Evolutionary conservation across 2,797 vertebrate genomes (phyloP).

Genomic region (Limnodromus scolopaceus): DNA sequence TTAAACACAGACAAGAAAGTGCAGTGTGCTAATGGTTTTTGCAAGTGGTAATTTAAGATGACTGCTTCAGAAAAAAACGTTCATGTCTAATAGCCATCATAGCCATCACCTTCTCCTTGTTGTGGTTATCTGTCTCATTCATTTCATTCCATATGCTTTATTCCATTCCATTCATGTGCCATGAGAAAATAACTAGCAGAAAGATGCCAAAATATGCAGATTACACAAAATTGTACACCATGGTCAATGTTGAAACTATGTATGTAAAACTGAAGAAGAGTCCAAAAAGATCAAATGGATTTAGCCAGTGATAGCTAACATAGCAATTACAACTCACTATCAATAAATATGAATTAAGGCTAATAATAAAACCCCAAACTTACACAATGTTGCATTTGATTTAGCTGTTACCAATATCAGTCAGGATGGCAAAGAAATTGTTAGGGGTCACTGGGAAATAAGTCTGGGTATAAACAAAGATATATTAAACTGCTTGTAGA

Average conservation of each 20-base stretch:
- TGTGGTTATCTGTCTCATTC: not conserved
- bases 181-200: not conserved
- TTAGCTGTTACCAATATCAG: not conserved
- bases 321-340: not conserved
- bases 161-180: not conserved
- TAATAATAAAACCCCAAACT: not conserved
- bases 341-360: not conserved
- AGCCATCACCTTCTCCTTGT: constrained; percentile 9
- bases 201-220: not conserved
- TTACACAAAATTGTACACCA: not conserved
- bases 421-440: constrained; percentile 14
- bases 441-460: constrained; percentile 10
- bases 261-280: not conserved
- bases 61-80: constrained; percentile 4
- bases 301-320: not conserved
- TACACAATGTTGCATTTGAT: not conserved
- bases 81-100: not conserved
- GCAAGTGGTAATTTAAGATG: not conserved
- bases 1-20: not conserved
- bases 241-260: not conserved
- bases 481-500: not conserved
- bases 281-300: not conserved
- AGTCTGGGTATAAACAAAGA: constrained; percentile 15
- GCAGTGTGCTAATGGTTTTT: not conserved
- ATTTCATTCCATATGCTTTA: not conserved